Evolutionary conservation across 2,797 vertebrate genomes (phyloP), one percentile per base, ranked within the genome.

Genomic region (Smutsia temminckii): DNA sequence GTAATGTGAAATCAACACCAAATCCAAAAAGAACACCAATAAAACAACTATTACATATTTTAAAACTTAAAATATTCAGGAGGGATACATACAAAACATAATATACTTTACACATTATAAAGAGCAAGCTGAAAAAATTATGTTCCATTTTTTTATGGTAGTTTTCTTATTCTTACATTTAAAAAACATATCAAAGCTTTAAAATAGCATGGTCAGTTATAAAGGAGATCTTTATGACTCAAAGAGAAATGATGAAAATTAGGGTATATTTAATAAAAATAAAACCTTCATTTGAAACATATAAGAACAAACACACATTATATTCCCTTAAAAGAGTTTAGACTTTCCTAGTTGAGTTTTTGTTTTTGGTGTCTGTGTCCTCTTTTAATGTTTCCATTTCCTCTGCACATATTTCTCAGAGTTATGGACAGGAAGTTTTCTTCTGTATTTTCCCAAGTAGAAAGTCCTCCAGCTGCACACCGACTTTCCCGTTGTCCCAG

Each of bases 331-430:
- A 85, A 77, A 91, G 84, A 74, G 49, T 66, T 93, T 42, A 85
- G 68, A n/a, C 2, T 25, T 91, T 85, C 42, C 27, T 49, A 64
- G 20, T 21, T 80, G 21, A 87, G 25, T 42, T 89, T 96, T 93
- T 89, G 90, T 64, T 95, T 90, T 72, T 53, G 18, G 46, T 81
- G 77, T n/a, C 85, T 96, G 74, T 37, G 20, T 81, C 66, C 37
- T 53, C 66, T 79, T 97, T 94, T 91, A 96, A 89, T 32, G 57
- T 96, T 96, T 96, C 80, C 95, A 93, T 96, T 98, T 98, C 97
- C 96, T 97, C 95, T 95, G 92, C 92, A 96, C 77, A 96, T 80
- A 87, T 93, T 90, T 68, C 92, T 97, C 80, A 97, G 95, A 96
- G 40, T 86, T 92, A 90, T 5, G n/a, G 74, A 94, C 34, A 83